A percentile compares a stretch with the other conserved stretches of the same genome.
phyloP scores from a whole-genome alignment of 2,113 vertebrate genomes.

The Lagopus muta region DNA sequence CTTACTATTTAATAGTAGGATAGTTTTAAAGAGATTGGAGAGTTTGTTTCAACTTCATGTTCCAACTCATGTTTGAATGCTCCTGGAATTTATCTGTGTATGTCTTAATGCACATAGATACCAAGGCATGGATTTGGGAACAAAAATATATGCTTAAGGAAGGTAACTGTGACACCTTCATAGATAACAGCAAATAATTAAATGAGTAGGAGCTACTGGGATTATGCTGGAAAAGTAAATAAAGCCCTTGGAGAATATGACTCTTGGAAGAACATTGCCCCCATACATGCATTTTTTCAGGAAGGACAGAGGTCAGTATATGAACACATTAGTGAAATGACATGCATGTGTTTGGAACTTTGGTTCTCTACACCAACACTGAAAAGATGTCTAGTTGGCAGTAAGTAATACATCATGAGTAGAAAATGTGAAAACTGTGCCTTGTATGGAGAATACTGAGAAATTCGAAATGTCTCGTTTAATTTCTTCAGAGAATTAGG shows the following conservation, averaged over 20 bases:
- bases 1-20: neutral
- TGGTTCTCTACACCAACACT: neutral
- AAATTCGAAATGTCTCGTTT: neutral
- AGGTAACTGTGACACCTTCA: neutral
- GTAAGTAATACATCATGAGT: neutral
- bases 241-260: neutral
- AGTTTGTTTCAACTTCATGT: neutral
- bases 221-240: neutral
- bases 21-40: neutral
- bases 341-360: neutral
- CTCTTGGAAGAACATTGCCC: neutral
- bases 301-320: neutral
- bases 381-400: neutral
- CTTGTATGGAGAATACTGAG: neutral
- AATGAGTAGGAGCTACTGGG: neutral
- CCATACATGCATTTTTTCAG: neutral
- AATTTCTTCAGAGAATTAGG: neutral
- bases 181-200: neutral
- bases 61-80: neutral
- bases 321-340: neutral
- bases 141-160: neutral
- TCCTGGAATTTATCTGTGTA: neutral
- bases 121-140: neutral
- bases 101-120: neutral
- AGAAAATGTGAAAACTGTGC: neutral